These are phyloP conservation scores for Corythornis cristatus DNA, from an alignment of 2,113 vertebrate genomes.

Conservation along the genomic window DNA sequence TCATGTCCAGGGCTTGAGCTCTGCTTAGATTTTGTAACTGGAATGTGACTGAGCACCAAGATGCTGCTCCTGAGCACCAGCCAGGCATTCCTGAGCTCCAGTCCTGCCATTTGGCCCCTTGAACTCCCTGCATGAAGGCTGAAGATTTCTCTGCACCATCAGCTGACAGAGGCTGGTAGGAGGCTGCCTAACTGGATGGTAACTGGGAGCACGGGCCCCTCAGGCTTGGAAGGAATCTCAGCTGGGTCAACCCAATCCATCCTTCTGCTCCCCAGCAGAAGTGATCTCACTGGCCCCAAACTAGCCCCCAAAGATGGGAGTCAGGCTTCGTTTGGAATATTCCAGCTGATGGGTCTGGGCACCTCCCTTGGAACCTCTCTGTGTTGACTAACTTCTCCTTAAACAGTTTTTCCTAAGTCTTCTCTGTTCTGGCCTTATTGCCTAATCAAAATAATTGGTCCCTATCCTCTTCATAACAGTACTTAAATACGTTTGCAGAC, in stretches of 20 bases:
- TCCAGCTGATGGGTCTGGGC: neutral
- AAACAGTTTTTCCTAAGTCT: neutral
- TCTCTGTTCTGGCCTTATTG: neutral
- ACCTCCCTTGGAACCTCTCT: neutral
- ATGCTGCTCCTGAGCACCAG: too few relatives aligned
- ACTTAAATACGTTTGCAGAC: slow-evolving; percentile 41
- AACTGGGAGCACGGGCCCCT: neutral
- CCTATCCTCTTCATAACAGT: slow-evolving; percentile 7
- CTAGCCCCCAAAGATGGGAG: neutral
- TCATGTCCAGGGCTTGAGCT: neutral
- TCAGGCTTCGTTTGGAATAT: neutral
- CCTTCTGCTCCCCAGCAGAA: neutral
- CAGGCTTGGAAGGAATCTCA: neutral
- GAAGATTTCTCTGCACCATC: too few relatives aligned
- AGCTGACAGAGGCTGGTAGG: too few relatives aligned
- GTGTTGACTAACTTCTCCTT: neutral
- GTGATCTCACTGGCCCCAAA: neutral
- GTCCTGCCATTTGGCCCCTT: too few relatives aligned
- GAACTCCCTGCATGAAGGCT: too few relatives aligned
- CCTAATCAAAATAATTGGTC: slow-evolving; percentile 46
- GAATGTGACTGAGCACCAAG: neutral
- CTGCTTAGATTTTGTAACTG: neutral
- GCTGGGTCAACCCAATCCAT: neutral
- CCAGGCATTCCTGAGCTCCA: too few relatives aligned
- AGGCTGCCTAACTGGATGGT: neutral